Evolutionary conservation across 2,113 vertebrate species (phyloP), one percentile per base, ranked within the genome.

Genomic region (Plecturocebus donacophilus): DNA sequence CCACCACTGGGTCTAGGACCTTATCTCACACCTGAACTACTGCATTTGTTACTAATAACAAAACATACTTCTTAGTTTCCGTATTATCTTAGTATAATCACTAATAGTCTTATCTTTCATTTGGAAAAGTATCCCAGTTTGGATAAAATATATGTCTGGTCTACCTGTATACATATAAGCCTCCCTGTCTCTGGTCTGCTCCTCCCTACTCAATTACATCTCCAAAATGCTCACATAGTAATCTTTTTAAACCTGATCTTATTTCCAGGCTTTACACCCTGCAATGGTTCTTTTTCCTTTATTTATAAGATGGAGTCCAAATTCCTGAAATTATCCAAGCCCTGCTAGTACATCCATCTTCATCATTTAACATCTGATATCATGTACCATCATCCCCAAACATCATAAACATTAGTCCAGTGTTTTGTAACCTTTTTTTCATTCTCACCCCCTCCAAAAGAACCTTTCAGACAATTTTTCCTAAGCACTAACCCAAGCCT

Each of bases 321-420:
- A 92, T 94, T 8, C 10, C 32, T 70, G n/a, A 92, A 92, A 81
- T 90, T 35, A 92, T 54, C 23, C 79, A 96, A 75, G 30, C 23
- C 21, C 19, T 52, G 35, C 89, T 81, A 90, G 56, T 68, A 83
- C 27, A 90, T 1, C 23, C 66, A 95, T 40, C 35, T 90, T 58
- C 68, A 90, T 30, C 52, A 90, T 56, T 89, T 79, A 96, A 68
- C 38, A 89, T 38, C 8, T 16, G 88, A 47, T 2, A 64, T 10
- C 47, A 91, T 10, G 8, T 23, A 73, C 25, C n/a, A 52, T 3
- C 10, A 10, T 4, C 77, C 17, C 32, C 6, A n/a, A 93, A 81
- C 1, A 70, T 25, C 27, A 17, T 23, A 73, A 25, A 87, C 5
- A 47, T 38, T 77, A 77, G 40, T 10, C 17, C 38, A 85, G 17